Conservation (phyloP, 2,797 vertebrate species). For the Chelidonichthys spinosus region DNA sequence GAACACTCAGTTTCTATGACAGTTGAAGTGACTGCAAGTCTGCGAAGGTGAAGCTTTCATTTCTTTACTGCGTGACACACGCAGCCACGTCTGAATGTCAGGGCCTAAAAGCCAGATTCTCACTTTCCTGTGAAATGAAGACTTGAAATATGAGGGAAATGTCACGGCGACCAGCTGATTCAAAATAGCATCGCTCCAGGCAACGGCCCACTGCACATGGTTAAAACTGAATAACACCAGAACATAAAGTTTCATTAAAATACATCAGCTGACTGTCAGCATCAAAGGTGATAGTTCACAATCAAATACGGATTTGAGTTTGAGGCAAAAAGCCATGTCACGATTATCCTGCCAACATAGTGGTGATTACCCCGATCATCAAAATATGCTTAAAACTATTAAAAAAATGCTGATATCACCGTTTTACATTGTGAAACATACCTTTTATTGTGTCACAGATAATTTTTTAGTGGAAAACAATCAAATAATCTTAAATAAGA, state of each 20-base stretch:
- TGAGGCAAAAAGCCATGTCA: too few relatives aligned
- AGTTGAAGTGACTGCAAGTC: conserved; percentile 39
- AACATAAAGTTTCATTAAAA: conserved; percentile 45
- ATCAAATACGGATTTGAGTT: too few relatives aligned
- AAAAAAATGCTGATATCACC: too few relatives aligned
- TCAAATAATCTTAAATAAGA: too few relatives aligned
- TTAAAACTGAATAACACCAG: conserved; percentile 41
- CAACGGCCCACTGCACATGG: conserved; percentile 40
- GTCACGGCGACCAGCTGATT: conserved; percentile 54
- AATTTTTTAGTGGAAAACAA: too few relatives aligned
- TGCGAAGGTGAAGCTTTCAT: conserved; percentile 59
- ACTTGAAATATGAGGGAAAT: conserved; percentile 62
- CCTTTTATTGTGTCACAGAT: too few relatives aligned
- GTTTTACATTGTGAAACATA: too few relatives aligned
- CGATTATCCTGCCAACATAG: too few relatives aligned
- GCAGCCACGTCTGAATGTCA: conserved; percentile 64
- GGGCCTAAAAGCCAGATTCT: conserved; percentile 61
- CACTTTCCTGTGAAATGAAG: conserved; percentile 71
- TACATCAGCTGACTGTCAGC: conserved; percentile 24
- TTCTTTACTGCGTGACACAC: conserved; percentile 64
- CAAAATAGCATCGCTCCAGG: conserved; percentile 56
- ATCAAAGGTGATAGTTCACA: too few relatives aligned
- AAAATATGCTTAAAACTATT: too few relatives aligned
- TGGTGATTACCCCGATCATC: too few relatives aligned
- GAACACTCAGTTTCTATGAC: conserved; percentile 46